Evolutionary conservation across 2,888 invertebrate species (phyloP), one percentile per base, ranked within the genome.

Genomic region (Oeneis ivallda): DNA sequence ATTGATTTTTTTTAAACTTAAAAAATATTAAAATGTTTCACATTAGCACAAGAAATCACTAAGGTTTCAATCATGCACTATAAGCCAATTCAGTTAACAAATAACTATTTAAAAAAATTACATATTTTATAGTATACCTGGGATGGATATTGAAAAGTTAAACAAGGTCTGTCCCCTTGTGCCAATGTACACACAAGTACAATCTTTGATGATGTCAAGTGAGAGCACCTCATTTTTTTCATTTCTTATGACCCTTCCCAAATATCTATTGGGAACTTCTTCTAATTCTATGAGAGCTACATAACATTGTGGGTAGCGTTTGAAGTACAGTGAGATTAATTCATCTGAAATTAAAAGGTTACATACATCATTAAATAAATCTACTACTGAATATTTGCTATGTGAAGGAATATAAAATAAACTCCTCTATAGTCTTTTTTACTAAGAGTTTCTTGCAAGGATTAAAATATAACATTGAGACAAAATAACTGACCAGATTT

Each of bases 151-250:
- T 5, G 93, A 92, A 34, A 94, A 91, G 78, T 94, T 95, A 45
- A 94, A 94, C 57, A 95, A 85, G 0, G 94, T 93, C 69, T 93
- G 93, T 73, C 93, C 93, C 73, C 94, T 93, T 0, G 85, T 77
- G 0, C 96, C 96, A 65, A 96, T 83, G 79, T 94, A 95, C 57
- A 96, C 80, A 71, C 95, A 93, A 26, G 92, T 81, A 68, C 93
- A 94, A 34, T 94, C 90, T 32, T 89, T 83, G 7, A 93, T 71
- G 2, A 66, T 62, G 11, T 86, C 85, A n/a, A 82, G 63, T n/a
- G 79, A 57, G 17, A 78, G 67, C n/a, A 75, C 75, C 34, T 79
- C 73, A n/a, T 75, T 77, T 19, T 71, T 66, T 11, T 65, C 68
- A 70, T 86, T 78, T 64, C 68, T 82, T 13, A 89, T 67, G 2